Percentiles rank a stretch among this genome's conserved stretches.
Conservation (phyloP, 2,113 vertebrate species). For the Pelecanus crispus region DNA sequence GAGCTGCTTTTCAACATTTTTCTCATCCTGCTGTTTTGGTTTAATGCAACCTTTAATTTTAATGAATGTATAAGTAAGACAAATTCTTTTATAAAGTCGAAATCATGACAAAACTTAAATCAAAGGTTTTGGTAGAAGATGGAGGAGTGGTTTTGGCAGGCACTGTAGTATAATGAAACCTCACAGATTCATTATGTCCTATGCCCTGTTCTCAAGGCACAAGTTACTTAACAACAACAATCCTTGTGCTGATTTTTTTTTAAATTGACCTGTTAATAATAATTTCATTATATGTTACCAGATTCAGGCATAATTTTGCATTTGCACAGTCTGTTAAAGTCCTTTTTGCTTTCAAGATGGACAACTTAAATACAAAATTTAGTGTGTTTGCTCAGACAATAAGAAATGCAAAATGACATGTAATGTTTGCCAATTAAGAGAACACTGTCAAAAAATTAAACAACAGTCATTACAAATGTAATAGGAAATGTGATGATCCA, state of each 20-base stretch:
- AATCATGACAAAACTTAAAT: neutral
- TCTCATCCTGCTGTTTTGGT: neutral
- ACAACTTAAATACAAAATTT: neutral
- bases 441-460: neutral
- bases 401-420: neutral
- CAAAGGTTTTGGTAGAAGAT: neutral
- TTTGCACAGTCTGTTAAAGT: neutral
- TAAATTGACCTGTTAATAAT: neutral
- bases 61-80: neutral
- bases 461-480: neutral
- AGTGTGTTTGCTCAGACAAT: neutral
- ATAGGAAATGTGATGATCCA: neutral
- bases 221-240: neutral
- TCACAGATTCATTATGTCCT: neutral
- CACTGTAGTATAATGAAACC: neutral
- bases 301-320: neutral
- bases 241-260: neutral
- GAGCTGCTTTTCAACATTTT: neutral
- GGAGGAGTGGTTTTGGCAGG: neutral
- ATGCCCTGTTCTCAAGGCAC: neutral
- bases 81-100: neutral
- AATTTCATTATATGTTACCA: neutral
- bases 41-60: neutral
- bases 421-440: neutral
- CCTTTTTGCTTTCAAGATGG: neutral